These are phyloP conservation scores for Zosterops borbonicus DNA, from an alignment of 2,113 vertebrate species.

Conservation along the genomic window DNA sequence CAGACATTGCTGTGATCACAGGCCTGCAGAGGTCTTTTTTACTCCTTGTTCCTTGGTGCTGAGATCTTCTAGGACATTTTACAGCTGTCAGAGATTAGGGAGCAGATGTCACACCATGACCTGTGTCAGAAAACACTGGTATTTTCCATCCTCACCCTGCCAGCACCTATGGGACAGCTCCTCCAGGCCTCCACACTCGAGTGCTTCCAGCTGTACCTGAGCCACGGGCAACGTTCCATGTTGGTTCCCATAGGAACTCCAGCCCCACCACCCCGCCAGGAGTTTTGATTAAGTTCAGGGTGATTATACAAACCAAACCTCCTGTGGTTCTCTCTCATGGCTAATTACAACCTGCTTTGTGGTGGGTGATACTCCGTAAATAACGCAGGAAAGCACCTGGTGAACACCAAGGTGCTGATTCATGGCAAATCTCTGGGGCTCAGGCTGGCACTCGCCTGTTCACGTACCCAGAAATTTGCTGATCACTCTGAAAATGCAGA, in stretches of 20 bases:
- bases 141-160: background rate
- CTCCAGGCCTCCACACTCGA: background rate
- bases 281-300: slow-evolving; percentile 40
- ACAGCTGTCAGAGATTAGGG: background rate
- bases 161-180: background rate
- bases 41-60: background rate
- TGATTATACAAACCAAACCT: slow-evolving; percentile 16
- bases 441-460: slow-evolving; percentile 63
- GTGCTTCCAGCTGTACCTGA: background rate
- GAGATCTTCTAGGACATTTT: background rate
- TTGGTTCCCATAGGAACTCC: background rate
- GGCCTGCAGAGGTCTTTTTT: background rate
- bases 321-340: slow-evolving; percentile 14
- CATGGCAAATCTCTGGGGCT: slow-evolving; percentile 59
- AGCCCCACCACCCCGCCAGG: background rate
- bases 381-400: slow-evolving; percentile 60
- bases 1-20: background rate
- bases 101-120: background rate
- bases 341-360: slow-evolving; percentile 53
- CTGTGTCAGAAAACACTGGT: background rate
- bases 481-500: slow-evolving; percentile 42
- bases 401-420: slow-evolving; percentile 57
- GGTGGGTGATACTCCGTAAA: slow-evolving; percentile 31
- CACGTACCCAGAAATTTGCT: slow-evolving; percentile 59
- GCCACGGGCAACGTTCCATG: background rate